Percentiles rank a stretch among this genome's conserved stretches.
These are phyloP conservation scores for Adineta ricciae DNA, from an alignment of 2,888 invertebrate species.

Conservation along the genomic window DNA sequence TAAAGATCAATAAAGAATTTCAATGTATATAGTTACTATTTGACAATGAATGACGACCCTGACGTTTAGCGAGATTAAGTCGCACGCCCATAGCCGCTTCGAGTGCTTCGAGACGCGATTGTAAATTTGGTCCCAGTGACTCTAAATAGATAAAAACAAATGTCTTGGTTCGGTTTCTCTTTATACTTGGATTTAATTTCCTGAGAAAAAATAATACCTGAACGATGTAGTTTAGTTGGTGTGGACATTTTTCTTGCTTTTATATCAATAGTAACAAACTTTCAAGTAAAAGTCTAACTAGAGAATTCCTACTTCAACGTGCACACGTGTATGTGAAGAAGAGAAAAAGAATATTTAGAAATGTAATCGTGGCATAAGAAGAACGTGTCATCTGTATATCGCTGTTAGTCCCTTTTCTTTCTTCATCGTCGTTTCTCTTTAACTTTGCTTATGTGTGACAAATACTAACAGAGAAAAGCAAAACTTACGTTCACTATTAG, in stretches of 20 bases:
- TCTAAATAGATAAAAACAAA: background rate
- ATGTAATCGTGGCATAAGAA: background rate
- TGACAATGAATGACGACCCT: background rate
- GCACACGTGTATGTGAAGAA: background rate
- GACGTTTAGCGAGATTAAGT: background rate
- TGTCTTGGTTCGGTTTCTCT: background rate
- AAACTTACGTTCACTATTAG: conserved; percentile 1
- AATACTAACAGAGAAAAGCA: background rate
- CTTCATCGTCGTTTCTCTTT: background rate
- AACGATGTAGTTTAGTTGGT: background rate
- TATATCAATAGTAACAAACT: background rate
- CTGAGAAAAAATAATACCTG: background rate
- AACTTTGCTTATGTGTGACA: background rate
- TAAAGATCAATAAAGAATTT: background rate
- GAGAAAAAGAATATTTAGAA: background rate
- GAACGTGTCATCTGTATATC: background rate
- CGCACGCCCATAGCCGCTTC: conserved; percentile 9
- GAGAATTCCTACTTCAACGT: background rate
- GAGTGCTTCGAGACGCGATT: background rate
- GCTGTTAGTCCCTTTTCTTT: background rate
- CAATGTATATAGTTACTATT: background rate
- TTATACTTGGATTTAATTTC: background rate
- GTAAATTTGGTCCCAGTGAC: background rate
- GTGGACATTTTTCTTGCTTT: background rate
- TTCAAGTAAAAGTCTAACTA: background rate